Base-by-base conservation (phyloP, 2,888 invertebrate genomes). In the Gnatocerus cornutus region DNA sequence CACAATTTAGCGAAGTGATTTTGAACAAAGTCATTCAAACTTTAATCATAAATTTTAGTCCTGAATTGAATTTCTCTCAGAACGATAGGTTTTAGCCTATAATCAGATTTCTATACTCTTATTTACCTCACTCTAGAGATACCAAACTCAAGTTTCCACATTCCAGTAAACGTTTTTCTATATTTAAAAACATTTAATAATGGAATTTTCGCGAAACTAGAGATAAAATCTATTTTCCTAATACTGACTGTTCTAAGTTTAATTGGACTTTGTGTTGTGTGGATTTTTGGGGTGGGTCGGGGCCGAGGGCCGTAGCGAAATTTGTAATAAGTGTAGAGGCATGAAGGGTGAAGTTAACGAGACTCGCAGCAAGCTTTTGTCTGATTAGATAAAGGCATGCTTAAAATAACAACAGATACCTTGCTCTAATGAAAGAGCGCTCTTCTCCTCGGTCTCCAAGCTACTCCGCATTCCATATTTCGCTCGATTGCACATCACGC, bases 321-420 rank as follows among this genome's bases (percentile, higher is more conserved):
- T 71, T 56, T 68, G 64, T 61, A 70, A 70, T 70, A 70, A 70
- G 61, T 62, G 61, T 48, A 41, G 58, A 69, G 69, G 63, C 67
- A 62, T 63, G 67, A 66, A 59, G 61, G 68, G 63, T 71, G 63
- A 69, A 69, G 66, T 73, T 81, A 82, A 82, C 81, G 82, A 82
- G 81, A 80, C 78, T 80, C 79, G 80, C 77, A 77, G 76, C 76
- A 71, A 74, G 80, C 83, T 82, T 84, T 85, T 85, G 84, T 85
- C 84, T 85, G 84, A 85, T 85, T 84, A 85, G 84, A 85, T 85
- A 85, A 84, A 85, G 84, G 84, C 84, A 82, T 82, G 84, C 84
- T 85, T 84, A 84, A 85, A 85, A 85, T 84, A 85, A 85, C 84
- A 85, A 84, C 84, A 84, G 83, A 84, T 84, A 84, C 82, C 83